These are phyloP conservation scores for Drosophila birchii DNA, from an alignment of 2,888 invertebrate species.

Conservation along the genomic window DNA sequence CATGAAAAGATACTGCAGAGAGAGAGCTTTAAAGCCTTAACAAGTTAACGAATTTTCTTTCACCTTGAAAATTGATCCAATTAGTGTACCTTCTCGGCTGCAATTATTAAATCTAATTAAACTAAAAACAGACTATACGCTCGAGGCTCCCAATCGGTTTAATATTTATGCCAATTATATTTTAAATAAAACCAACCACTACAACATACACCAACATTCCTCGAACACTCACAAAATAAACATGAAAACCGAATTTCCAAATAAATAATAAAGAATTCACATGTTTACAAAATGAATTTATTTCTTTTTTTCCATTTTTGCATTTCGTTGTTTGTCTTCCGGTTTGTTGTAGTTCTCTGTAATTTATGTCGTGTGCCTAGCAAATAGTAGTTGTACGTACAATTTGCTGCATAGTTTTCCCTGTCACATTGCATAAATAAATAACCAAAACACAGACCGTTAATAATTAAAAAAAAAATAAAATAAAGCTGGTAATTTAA, in stretches of 20 bases:
- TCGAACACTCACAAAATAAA: slow-evolving; percentile 7
- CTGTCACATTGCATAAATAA: slow-evolving; percentile 27
- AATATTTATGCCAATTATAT: slow-evolving; percentile 24
- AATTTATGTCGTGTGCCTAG: slow-evolving; percentile 40
- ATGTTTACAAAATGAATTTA: slow-evolving; percentile 17
- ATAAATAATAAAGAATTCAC: slow-evolving; percentile 40
- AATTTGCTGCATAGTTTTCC: slow-evolving; percentile 18
- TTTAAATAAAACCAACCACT: slow-evolving; percentile 11
- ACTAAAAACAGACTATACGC: not conserved
- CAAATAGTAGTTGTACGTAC: slow-evolving; percentile 26
- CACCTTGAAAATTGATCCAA: not conserved
- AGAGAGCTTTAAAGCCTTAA: not conserved
- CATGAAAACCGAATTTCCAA: slow-evolving; percentile 6
- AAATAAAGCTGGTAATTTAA: slow-evolving; percentile 27
- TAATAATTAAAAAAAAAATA: slow-evolving; percentile 40
- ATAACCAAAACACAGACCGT: slow-evolving; percentile 12
- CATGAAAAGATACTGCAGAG: not conserved
- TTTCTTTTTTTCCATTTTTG: slow-evolving; percentile 1
- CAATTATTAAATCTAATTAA: slow-evolving; percentile 4
- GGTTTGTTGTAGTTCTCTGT: slow-evolving; percentile 28
- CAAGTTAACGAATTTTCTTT: not conserved
- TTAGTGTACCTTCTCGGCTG: not conserved
- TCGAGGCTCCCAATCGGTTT: not conserved
- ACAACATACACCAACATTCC: not conserved
- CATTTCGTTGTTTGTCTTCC: slow-evolving; percentile 32